Evolutionary conservation across 2,797 vertebrate species (phyloP), one percentile per base, ranked within the genome.

Genomic region (Taenioides sp.): DNA sequence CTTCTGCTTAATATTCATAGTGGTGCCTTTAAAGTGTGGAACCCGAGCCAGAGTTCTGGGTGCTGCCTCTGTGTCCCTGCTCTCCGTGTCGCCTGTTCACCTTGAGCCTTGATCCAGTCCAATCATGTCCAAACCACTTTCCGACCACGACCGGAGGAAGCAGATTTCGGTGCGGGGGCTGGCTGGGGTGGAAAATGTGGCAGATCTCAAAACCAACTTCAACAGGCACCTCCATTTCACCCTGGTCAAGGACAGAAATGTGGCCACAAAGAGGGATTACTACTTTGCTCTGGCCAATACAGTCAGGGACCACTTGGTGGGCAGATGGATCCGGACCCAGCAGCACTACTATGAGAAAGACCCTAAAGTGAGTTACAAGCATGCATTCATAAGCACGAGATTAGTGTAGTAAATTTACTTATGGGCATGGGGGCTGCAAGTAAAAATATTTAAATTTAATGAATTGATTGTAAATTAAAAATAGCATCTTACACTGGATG

Each of bases 151-250:
- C 0, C 94, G 80, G 79, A 94, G 79, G 80, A 97, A 97, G 76
- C 96, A 98, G 89, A 98, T 98, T 80, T 98, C 97, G 2, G 96
- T 98, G 77, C 92, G 94, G 1, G 97, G 97, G 64, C 94, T 98
- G 16, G 96, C 96, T 0, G 96, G 96, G 0, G 91, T 96, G 58
- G 97, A 98, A 81, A 97, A 97, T 3, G 95, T 98, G 7, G 0
- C 92, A 0, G 96, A 96, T 0, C 89, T 98, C 73, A 98, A 98
- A 92, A 92, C 82, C 62, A 96, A 92, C 87, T 98, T 98, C 88
- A 98, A 98, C 91, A 94, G 97, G 17, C 97, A 98, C 82, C 93
- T 98, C 1, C 97, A 98, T 88, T 98, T 98, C 81, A 98, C 97
- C 0, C 92, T 98, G 73, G 97, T 98, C 27, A 98, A 98, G 86